phyloP scores from a whole-genome alignment of 2,888 invertebrate genomes.

The Aplocera efformata region DNA sequence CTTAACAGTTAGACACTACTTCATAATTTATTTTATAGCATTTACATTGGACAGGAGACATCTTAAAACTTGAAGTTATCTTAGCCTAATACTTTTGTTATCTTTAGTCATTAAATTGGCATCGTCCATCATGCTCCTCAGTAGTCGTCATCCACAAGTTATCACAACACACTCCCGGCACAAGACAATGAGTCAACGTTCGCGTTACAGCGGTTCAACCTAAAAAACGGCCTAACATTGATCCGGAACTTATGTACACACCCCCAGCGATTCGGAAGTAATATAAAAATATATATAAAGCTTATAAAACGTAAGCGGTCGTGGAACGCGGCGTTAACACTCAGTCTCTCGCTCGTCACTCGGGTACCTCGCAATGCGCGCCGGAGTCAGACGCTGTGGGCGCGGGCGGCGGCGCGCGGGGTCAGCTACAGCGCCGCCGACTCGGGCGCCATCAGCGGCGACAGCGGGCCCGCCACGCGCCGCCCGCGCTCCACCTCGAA shows the following conservation, averaged over 20 bases:
- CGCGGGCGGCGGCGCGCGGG: slow-evolving; percentile 60
- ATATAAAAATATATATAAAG: slow-evolving; percentile 68
- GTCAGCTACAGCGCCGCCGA: slow-evolving; percentile 85
- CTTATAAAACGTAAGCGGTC: slow-evolving; percentile 61
- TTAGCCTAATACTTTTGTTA: slow-evolving; percentile 34
- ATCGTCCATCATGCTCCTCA: slow-evolving; percentile 15
- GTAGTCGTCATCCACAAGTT: slow-evolving; percentile 18
- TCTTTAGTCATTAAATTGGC: slow-evolving; percentile 29
- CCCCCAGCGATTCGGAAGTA: slow-evolving; percentile 47
- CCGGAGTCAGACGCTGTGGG: slow-evolving; percentile 65
- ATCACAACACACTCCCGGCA: slow-evolving; percentile 22
- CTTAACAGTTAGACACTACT: slow-evolving; percentile 32
- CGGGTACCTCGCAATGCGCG: slow-evolving; percentile 68
- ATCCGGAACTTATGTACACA: slow-evolving; percentile 61
- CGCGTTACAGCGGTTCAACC: slow-evolving; percentile 24
- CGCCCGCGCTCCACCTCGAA: slow-evolving; percentile 90
- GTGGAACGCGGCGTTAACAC: slow-evolving; percentile 50
- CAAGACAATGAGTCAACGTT: slow-evolving; percentile 17
- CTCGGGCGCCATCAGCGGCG: slow-evolving; percentile 89
- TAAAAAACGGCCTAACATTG: slow-evolving; percentile 41
- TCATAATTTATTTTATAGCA: slow-evolving; percentile 31
- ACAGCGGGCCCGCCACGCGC: slow-evolving; percentile 87
- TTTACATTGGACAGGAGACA: slow-evolving; percentile 36
- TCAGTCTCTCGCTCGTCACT: slow-evolving; percentile 55
- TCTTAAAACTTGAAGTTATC: slow-evolving; percentile 31